Conservation (phyloP, 1,140 invertebrate genomes). For the Frieseomelitta varia region DNA sequence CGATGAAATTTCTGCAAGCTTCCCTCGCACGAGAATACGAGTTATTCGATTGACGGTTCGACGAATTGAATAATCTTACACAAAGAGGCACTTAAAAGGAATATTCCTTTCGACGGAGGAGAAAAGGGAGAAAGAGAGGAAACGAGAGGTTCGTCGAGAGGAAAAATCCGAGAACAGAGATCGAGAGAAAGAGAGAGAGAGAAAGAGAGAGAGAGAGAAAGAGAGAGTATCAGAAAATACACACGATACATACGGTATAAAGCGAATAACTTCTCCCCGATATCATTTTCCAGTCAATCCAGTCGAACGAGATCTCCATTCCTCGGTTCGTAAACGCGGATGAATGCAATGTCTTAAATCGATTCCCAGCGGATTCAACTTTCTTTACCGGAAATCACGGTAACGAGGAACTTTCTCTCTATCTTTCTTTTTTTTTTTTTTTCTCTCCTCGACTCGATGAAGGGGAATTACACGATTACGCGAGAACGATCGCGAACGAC, state of each 20-base stretch:
- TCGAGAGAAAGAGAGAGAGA: neutral
- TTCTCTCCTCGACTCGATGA: neutral
- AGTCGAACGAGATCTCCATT: neutral
- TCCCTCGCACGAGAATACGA: neutral
- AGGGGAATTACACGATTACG: neutral
- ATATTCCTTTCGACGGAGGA: no score
- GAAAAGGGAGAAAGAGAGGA: no score
- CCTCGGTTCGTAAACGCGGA: neutral
- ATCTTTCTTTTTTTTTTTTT: neutral
- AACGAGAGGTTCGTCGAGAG: no score
- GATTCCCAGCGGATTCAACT: constrained; percentile 14
- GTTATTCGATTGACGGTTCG: neutral
- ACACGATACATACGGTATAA: neutral
- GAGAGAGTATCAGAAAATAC: neutral
- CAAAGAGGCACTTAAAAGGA: no score
- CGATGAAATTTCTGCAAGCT: neutral
- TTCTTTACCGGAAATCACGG: neutral
- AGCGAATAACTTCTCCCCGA: neutral
- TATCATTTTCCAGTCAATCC: neutral
- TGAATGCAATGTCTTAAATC: constrained; percentile 20
- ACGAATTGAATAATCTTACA: neutral
- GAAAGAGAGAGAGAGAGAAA: neutral
- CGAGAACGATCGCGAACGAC: constrained; percentile 10
- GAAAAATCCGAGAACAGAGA: neutral
- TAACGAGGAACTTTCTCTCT: constrained; percentile 6